Evolutionary conservation across 2,113 vertebrate species (phyloP).

Genomic region (Sinosuthora webbiana): DNA sequence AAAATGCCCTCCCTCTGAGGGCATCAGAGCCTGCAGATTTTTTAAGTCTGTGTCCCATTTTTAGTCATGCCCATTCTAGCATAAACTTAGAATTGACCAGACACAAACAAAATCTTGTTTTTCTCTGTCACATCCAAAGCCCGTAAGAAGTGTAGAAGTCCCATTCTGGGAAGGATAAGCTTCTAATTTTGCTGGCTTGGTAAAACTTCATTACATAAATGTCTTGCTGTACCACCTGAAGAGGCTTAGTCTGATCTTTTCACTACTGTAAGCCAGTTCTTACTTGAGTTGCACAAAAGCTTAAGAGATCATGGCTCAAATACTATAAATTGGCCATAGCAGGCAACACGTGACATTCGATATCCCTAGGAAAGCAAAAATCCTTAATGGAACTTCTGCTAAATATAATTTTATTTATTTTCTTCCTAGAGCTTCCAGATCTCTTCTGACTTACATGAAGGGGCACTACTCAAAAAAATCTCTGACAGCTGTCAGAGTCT

Average conservation of each 20-base stretch:
- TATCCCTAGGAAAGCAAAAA: not conserved
- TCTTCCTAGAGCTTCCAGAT: not conserved
- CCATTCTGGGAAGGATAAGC: not conserved
- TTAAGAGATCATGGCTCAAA: not conserved
- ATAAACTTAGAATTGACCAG: not conserved
- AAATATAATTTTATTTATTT: not conserved
- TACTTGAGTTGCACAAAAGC: not conserved
- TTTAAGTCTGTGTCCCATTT: not conserved
- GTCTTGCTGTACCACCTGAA: not conserved
- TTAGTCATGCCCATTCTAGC: not conserved
- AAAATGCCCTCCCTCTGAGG: not conserved
- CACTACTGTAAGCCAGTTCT: not conserved
- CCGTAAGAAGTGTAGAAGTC: not conserved
- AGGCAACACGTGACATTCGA: not conserved
- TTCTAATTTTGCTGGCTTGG: not conserved
- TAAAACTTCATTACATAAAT: not conserved
- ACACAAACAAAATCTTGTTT: not conserved
- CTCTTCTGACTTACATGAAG: accelerated
- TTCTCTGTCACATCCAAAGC: not conserved
- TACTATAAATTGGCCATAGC: not conserved
- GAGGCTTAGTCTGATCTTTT: not conserved
- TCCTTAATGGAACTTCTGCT: not conserved
- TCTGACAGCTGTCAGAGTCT: not conserved
- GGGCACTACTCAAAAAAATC: not conserved
- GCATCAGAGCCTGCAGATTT: not conserved